Base-by-base conservation (phyloP, 2,113 vertebrate species). In the Cochlearius cochlearius region DNA sequence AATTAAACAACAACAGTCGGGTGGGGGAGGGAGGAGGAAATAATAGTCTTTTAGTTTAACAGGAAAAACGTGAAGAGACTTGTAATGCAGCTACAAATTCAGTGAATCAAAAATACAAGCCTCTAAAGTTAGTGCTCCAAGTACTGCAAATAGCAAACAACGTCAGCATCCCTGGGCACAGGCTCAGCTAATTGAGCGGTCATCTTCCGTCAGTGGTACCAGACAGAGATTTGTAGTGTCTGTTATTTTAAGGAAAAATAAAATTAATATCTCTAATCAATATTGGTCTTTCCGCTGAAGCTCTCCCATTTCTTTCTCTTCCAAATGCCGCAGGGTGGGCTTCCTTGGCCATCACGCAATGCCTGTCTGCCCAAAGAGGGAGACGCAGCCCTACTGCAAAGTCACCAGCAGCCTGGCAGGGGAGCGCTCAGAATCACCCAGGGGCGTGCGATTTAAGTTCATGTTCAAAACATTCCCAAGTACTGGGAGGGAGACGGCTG, bases 1-100 rank as follows among this genome's bases (percentile, higher is more conserved):
- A 97, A 97, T 97, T 97, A 96, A 97, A 85, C 83, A 95, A 88
- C 92, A 96, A 75, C 88, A 89, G 60, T 82, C 8, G 41, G 49
- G 20, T 74, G 91, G 79, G 43, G 73, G 85, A 84, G 50, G 47
- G 53, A 93, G 79, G 18, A 16, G 64, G 49, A 72, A 60, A 95
- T 94, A 95, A 95, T 93, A 88, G 66, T 82, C 45, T 92, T 68
- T 93, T 78, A 78, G 8, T 75, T 67, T 69, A 95, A 94, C 96
- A 85, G 73, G 41, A 47, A 30, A 73, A 82, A 87, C 5, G 13
- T 95, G 95, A 58, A 11, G 49, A 81, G 94, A 66, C 39, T 95
- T 32, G 13, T 9, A 72, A 96, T 69, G 86, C 49, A 75, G 60
- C 73, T 85, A 55, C 68, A 63, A 60, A 63, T 8, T 14, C 67